phyloP scores from a whole-genome alignment of 2,888 invertebrate genomes.

The Phengaris arion region DNA sequence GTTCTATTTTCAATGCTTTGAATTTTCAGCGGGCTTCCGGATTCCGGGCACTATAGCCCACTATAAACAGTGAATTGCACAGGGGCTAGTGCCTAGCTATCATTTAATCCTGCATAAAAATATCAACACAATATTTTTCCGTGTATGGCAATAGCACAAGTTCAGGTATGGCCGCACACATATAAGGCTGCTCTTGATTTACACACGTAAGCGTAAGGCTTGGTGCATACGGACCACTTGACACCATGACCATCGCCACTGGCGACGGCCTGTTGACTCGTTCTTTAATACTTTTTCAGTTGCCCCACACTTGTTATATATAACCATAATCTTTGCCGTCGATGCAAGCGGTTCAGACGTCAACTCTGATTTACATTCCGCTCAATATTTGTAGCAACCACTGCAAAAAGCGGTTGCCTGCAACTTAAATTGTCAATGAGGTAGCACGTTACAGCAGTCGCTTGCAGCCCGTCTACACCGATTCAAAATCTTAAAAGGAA shows the following conservation, averaged over 20 bases:
- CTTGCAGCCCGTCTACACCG: neutral
- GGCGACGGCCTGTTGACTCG: neutral
- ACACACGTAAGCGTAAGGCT: neutral
- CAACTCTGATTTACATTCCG: too few relatives aligned
- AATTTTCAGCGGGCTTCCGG: too few relatives aligned
- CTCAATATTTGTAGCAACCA: too few relatives aligned
- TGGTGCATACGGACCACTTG: neutral
- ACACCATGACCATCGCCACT: neutral
- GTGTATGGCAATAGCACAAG: neutral
- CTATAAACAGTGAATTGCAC: too few relatives aligned
- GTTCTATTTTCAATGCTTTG: too few relatives aligned
- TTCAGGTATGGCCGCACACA: neutral
- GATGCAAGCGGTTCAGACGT: too few relatives aligned
- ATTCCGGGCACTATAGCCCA: too few relatives aligned
- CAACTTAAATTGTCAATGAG: too few relatives aligned
- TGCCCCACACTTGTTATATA: too few relatives aligned
- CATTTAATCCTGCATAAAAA: neutral
- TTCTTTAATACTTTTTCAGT: too few relatives aligned
- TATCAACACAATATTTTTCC: neutral
- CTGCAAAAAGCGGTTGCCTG: too few relatives aligned
- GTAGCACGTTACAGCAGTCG: neutral
- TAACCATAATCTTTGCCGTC: too few relatives aligned
- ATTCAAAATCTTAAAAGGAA: conserved; percentile 36
- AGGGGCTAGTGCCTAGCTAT: neutral
- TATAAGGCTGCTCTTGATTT: conserved; percentile 11